Conservation (phyloP, 2,797 vertebrate species). For the Etheostoma perlongum region DNA sequence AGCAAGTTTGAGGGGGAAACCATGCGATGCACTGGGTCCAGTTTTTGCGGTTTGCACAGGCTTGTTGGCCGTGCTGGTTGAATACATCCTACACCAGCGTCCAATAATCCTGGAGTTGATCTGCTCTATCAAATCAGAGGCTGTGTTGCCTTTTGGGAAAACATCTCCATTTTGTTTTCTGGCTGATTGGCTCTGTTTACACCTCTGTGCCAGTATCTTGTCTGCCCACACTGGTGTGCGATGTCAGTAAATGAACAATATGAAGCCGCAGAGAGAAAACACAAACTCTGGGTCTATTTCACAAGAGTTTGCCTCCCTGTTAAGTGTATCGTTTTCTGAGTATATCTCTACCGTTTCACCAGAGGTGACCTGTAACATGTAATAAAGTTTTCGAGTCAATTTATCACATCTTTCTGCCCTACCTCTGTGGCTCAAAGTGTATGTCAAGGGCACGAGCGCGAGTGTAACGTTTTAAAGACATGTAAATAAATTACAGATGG, state of each 20-base stretch:
- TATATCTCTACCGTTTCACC: slow-evolving; percentile 29
- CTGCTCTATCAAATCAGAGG: slow-evolving; percentile 72
- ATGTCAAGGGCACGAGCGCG: slow-evolving; percentile 45
- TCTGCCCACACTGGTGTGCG: slow-evolving; percentile 55
- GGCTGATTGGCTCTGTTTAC: slow-evolving; percentile 70
- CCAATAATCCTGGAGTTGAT: slow-evolving; percentile 47
- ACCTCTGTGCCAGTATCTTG: slow-evolving; percentile 47
- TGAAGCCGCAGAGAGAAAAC: slow-evolving; percentile 29
- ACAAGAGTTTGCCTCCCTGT: background rate
- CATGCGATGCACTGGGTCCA: slow-evolving; percentile 16
- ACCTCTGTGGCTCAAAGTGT: slow-evolving; percentile 43
- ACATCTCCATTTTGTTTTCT: slow-evolving; percentile 66
- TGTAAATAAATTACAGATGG: slow-evolving; percentile 78
- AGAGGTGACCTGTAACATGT: slow-evolving; percentile 50
- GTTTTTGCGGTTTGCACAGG: slow-evolving; percentile 41
- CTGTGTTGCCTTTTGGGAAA: slow-evolving; percentile 60
- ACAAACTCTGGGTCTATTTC: slow-evolving; percentile 14
- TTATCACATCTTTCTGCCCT: slow-evolving; percentile 23
- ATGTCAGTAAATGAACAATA: slow-evolving; percentile 49
- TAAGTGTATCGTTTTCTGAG: slow-evolving; percentile 2
- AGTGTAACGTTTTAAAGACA: slow-evolving; percentile 55
- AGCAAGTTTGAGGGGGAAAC: slow-evolving; percentile 22
- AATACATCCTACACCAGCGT: slow-evolving; percentile 51
- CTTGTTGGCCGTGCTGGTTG: slow-evolving; percentile 58
- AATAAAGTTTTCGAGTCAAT: slow-evolving; percentile 51